Base-by-base conservation (phyloP, 1,140 invertebrate genomes). In the Calycopis cecrops region DNA sequence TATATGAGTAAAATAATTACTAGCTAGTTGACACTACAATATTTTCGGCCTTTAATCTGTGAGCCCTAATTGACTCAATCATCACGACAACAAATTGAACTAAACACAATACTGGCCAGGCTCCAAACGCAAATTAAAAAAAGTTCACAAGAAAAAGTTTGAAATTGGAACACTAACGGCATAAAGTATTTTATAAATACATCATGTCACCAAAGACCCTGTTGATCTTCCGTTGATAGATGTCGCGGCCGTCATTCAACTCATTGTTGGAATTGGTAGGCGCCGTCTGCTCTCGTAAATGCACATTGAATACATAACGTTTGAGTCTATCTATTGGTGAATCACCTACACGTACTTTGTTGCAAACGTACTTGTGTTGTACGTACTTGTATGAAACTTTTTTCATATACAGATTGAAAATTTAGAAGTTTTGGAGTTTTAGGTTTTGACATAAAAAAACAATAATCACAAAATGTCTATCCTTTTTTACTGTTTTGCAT, bases 221-320 rank as follows among this genome's bases (percentile, higher is more conserved):
- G 54, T 63, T 44, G 40, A 2, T 44, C 40, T 14, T 44, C 14
- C 40, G n/a, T 44, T 70, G 65, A 73, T 69, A 62, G 59, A 69
- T 66, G 57, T 61, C 62, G 58, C 59, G 70, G 59, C 60, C 67
- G 67, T 67, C 71, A 76, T 71, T 65, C 64, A 62, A 40, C 56
- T 73, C 67, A 73, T 79, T 73, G 68, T 65, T 70, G 63, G 66
- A 73, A 75, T 76, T 75, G 71, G 67, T 73, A 71, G 76, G 71
- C 73, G 73, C 72, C 71, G 71, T 73, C 69, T 71, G 63, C 51
- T 35, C 50, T 50, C 44, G 21, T 53, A 56, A 37, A 63, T 69
- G 70, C 70, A 67, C 57, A 57, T 50, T 54, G 62, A 62, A 57
- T 66, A 58, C 56, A 49, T 54, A 59, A 55, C 52, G 14, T 55